phyloP scores from a whole-genome alignment of 2,797 vertebrate species.

The Liasis olivaceus region DNA sequence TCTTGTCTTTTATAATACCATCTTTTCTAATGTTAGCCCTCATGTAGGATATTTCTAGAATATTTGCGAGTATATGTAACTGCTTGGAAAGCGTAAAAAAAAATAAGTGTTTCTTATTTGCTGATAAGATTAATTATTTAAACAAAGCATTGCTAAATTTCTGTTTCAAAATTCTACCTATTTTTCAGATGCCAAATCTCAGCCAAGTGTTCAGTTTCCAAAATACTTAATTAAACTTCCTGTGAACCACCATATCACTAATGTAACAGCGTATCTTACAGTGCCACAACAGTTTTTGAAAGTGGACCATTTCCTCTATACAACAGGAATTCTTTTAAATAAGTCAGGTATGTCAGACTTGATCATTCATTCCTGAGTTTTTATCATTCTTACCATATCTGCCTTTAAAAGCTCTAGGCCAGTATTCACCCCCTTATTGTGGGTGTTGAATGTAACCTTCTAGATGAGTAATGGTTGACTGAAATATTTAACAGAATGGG shows the following conservation, averaged over 20 bases:
- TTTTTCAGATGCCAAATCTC: constrained; percentile 79
- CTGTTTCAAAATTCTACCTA: constrained; percentile 33
- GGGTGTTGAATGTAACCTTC: not conserved
- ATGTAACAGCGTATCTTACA: constrained; percentile 83
- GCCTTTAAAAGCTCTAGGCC: not conserved
- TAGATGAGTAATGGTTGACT: not conserved
- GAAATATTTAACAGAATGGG: not conserved
- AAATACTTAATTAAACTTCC: constrained; percentile 83
- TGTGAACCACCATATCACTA: constrained; percentile 74
- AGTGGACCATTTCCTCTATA: constrained; percentile 73
- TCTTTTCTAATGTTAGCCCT: not conserved
- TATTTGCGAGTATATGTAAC: not conserved
- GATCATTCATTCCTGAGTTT: not conserved
- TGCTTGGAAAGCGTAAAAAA: not conserved
- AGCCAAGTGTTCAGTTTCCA: constrained; percentile 85
- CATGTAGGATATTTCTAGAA: constrained; percentile 11
- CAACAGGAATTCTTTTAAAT: constrained; percentile 78
- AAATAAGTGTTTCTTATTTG: not conserved
- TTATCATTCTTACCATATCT: not conserved
- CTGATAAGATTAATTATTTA: not conserved
- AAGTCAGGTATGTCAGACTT: constrained; percentile 78
- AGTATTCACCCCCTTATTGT: not conserved
- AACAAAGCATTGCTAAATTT: not conserved
- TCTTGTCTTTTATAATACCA: not conserved
- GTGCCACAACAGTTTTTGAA: constrained; percentile 78